Percentiles rank a stretch among this genome's conserved stretches.
These are phyloP conservation scores for Capitella teleta DNA, from an alignment of 1,140 invertebrate genomes.

Conservation along the genomic window DNA sequence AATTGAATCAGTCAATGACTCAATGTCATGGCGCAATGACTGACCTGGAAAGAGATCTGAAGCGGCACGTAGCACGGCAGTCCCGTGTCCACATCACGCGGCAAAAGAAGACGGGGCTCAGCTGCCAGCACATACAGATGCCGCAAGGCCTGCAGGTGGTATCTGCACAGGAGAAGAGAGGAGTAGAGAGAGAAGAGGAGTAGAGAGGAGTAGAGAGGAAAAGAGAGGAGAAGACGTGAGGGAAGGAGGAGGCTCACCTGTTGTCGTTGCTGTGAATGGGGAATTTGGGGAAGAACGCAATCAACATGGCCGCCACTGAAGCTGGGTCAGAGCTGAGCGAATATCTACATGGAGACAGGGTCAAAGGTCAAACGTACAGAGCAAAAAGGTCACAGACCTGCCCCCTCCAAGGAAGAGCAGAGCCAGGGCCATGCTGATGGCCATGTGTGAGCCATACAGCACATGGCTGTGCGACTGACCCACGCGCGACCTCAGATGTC, in stretches of 20 bases:
- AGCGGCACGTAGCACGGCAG: slow-evolving; percentile 64
- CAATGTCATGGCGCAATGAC: not conserved
- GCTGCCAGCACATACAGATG: slow-evolving; percentile 90
- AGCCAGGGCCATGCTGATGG: slow-evolving; percentile 85
- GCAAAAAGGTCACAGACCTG: slow-evolving; percentile 28
- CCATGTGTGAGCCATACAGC: slow-evolving; percentile 84
- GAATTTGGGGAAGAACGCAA: slow-evolving; percentile 92
- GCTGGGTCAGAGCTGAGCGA: slow-evolving; percentile 72
- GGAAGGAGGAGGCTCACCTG: slow-evolving; percentile 47
- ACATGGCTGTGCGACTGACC: slow-evolving; percentile 47
- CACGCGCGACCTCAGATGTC: slow-evolving; percentile 61
- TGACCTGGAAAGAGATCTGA: slow-evolving; percentile 46
- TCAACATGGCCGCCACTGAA: slow-evolving; percentile 75
- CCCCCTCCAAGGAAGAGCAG: slow-evolving; percentile 89
- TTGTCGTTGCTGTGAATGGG: slow-evolving; percentile 93
- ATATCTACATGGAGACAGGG: slow-evolving; percentile 45
- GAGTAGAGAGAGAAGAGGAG: not conserved
- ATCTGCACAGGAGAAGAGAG: slow-evolving; percentile 45
- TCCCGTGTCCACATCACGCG: slow-evolving; percentile 66
- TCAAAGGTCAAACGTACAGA: not conserved
- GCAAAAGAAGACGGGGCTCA: slow-evolving; percentile 75
- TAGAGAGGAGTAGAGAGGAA: not conserved
- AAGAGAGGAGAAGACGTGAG: not conserved
- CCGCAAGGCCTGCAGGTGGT: slow-evolving; percentile 87
- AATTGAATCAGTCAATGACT: too few species aligned